Conservation (phyloP, 2,888 invertebrate species). For the Patella depressa region DNA sequence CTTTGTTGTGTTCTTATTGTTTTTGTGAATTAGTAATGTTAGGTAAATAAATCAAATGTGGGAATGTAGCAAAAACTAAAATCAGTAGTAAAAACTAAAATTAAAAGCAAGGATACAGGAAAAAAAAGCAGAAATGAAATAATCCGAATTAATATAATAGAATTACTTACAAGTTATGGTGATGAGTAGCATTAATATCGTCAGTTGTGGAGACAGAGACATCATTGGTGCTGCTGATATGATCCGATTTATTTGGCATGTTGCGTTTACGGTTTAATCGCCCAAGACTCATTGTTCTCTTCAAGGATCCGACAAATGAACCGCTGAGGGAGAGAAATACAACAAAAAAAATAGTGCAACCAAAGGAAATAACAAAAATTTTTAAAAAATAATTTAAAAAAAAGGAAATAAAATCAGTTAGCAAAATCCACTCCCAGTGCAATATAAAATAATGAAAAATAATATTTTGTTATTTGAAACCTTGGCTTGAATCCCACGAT, state of each 20-base stretch:
- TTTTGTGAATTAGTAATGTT: too few species aligned
- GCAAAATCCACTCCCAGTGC: too few species aligned
- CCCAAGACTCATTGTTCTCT: slow-evolving; percentile 67
- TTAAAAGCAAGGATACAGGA: background rate
- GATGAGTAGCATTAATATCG: background rate
- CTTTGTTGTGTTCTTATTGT: too few species aligned
- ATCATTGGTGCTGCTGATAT: slow-evolving; percentile 21
- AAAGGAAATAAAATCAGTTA: background rate
- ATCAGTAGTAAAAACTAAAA: background rate
- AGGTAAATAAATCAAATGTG: too few species aligned
- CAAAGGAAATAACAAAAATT: background rate
- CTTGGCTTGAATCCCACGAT: too few species aligned
- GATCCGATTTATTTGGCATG: slow-evolving; percentile 3
- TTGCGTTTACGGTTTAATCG: slow-evolving; percentile 54
- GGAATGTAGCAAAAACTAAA: too few species aligned
- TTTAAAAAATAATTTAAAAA: background rate
- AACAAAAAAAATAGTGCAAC: slow-evolving; percentile 19
- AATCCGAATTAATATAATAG: background rate
- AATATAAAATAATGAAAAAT: too few species aligned
- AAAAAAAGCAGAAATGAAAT: background rate
- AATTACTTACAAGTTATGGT: slow-evolving; percentile 30
- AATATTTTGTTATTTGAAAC: too few species aligned
- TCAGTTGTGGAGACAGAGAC: background rate
- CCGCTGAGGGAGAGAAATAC: slow-evolving; percentile 41
- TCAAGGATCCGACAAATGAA: slow-evolving; percentile 59